Evolutionary conservation across 2,797 vertebrate species (phyloP), one percentile per base, ranked within the genome.

Genomic region (Sparus aurata): DNA sequence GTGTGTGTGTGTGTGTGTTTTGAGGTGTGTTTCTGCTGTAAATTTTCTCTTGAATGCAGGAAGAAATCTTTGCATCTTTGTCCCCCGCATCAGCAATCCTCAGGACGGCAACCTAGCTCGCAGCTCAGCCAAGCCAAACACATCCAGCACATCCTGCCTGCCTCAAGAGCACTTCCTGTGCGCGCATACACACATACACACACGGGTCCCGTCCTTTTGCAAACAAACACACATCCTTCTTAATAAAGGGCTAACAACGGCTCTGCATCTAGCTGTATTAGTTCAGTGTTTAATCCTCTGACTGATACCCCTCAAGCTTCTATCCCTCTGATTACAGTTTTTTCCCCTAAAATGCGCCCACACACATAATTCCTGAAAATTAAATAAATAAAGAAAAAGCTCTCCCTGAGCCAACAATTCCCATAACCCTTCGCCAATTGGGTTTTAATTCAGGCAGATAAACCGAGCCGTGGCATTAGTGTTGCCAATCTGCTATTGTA

Each of bases 401-500:
- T 75, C 61, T 85, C 62, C 30, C 46, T 69, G 68, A 89, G 75
- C 83, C 70, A 85, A 66, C 77, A 84, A 87, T 92, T 91, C 90
- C 85, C 88, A 87, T 64, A 86, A 87, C 85, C 79, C 80, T 65
- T 75, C 15, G 63, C 78, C 87, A 86, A 88, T 74, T 85, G 82
- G 83, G 86, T 70, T 92, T 93, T 88, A 92, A 91, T 92, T 90
- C 82, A 67, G 69, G 81, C 84, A 90, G 92, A 91, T 91, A 90
- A 90, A 90, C 90, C 18, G 53, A 83, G 86, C 87, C 52, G 85
- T 41, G 75, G 88, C 82, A 92, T 93, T 92, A 92, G 46, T 71
- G 92, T 75, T 93, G 91, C 87, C 92, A 93, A 86, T 93, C 89
- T 90, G 89, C 85, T 75, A 89, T 87, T 90, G 87, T 91, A 53